phyloP scores from a whole-genome alignment of 2,113 vertebrate genomes.

The Scalopus aquaticus region DNA sequence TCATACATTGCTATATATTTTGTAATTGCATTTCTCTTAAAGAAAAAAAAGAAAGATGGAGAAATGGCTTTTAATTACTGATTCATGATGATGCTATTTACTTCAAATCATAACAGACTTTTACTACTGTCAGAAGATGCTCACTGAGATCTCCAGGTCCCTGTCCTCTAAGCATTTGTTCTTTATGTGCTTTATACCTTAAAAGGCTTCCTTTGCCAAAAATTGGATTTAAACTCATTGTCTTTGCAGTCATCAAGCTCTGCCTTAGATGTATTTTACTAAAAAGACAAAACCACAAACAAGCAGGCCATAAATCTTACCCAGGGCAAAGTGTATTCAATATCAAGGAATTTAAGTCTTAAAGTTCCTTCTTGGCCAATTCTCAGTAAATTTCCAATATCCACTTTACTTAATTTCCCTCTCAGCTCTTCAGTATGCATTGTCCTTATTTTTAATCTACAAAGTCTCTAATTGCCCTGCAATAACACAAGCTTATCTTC shows the following conservation, averaged over 20 bases:
- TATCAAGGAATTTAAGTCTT: conserved; percentile 59
- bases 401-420: conserved; percentile 49
- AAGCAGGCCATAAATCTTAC: conserved; percentile 38
- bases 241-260: conserved; percentile 12
- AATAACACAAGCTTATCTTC: conserved; percentile 46
- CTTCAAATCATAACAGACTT: neutral
- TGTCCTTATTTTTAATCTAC: conserved; percentile 74
- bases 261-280: conserved; percentile 52
- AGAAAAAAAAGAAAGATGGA: neutral
- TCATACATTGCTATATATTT: neutral
- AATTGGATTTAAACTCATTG: conserved; percentile 20
- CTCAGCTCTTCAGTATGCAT: neutral
- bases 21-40: neutral
- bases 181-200: neutral
- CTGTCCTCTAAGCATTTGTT: neutral
- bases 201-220: neutral
- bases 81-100: neutral
- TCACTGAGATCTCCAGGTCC: neutral
- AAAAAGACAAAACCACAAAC: conserved; percentile 55
- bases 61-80: neutral
- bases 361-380: conserved; percentile 19
- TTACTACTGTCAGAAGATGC: neutral
- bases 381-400: conserved; percentile 59
- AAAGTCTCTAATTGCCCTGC: conserved; percentile 50
- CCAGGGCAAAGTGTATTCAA: conserved; percentile 39